A percentile compares a stretch with the other conserved stretches of the same genome.
Conservation (phyloP, 2,888 invertebrate species). For the Isoperla grammatica region DNA sequence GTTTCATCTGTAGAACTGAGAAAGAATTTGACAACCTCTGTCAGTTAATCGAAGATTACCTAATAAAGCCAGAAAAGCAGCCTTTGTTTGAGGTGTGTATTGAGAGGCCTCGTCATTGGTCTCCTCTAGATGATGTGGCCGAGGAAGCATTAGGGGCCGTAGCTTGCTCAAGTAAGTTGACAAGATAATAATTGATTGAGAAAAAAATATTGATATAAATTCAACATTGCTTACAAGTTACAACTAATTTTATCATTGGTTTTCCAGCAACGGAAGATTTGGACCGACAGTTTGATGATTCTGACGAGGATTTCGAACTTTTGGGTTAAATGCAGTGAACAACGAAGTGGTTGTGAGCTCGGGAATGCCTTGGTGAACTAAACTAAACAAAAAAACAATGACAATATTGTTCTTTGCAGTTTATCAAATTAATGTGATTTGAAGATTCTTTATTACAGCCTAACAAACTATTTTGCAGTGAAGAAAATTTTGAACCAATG, state of each 20-base stretch:
- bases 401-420: too few relatives aligned
- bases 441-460: too few relatives aligned
- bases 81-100: conserved; percentile 83
- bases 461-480: too few relatives aligned
- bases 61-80: conserved; percentile 63
- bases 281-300: conserved; percentile 61
- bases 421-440: too few relatives aligned
- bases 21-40: conserved; percentile 74
- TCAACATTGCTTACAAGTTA: too few relatives aligned
- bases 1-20: conserved; percentile 84
- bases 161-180: conserved; percentile 37
- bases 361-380: too few relatives aligned
- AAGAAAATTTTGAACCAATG: too few relatives aligned
- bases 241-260: not conserved
- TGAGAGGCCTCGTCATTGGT: conserved; percentile 71
- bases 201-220: too few relatives aligned
- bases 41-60: conserved; percentile 56
- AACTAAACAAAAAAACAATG: too few relatives aligned
- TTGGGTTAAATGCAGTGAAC: conserved; percentile 51
- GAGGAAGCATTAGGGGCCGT: conserved; percentile 42
- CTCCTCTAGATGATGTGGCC: conserved; percentile 48
- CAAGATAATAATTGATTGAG: too few relatives aligned
- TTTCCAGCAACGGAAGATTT: conserved; percentile 57
- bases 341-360: too few relatives aligned
- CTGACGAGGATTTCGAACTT: conserved; percentile 79